Conservation (phyloP, 2,113 vertebrate species). For the Neolamprologus caudopunctatus region DNA sequence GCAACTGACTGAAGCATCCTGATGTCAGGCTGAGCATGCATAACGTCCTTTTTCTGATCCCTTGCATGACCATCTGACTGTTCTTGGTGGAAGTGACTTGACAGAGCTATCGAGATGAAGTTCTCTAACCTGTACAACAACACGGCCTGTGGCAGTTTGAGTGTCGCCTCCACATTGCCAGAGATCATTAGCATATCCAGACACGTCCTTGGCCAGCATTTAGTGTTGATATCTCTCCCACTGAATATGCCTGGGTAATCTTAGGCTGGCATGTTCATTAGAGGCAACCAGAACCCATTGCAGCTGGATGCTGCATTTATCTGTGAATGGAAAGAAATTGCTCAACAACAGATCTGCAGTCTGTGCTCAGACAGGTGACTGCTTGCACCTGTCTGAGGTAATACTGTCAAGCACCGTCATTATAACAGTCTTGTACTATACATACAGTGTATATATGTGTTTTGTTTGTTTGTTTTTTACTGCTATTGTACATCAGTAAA, state of each 20-base stretch:
- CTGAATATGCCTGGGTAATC: neutral
- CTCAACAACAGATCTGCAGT: neutral
- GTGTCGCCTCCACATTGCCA: neutral
- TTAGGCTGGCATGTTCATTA: neutral
- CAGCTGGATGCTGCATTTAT: neutral
- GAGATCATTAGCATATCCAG: neutral
- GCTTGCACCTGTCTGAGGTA: neutral
- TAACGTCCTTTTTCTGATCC: neutral
- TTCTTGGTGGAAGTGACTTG: neutral
- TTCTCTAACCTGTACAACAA: neutral
- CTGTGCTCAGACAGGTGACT: neutral
- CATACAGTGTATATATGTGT: neutral
- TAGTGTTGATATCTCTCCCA: neutral
- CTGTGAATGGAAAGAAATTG: rapidly evolving
- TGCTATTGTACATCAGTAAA: neutral
- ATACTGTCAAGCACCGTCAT: neutral
- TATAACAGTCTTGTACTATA: neutral
- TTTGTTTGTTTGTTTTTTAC: rapidly evolving
- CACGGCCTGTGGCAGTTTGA: neutral
- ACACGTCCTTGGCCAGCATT: neutral
- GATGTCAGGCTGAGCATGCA: neutral
- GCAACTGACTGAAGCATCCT: neutral
- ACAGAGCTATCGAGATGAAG: neutral
- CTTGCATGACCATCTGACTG: neutral
- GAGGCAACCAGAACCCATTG: neutral